Base-by-base conservation (phyloP, 2,888 invertebrate species). In the Tortricodes alternella region DNA sequence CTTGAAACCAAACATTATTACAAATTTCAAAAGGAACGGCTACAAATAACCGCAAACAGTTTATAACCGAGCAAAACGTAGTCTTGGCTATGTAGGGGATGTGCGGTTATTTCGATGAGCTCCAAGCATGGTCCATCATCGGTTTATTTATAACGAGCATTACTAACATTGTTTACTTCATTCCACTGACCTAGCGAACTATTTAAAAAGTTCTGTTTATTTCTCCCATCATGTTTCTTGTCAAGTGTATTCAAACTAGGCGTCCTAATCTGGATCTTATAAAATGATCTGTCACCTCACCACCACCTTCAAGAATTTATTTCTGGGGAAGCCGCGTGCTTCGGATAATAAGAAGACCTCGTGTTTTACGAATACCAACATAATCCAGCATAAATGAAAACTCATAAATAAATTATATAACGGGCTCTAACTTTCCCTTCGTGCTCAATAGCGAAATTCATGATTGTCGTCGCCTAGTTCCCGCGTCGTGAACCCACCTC, bases 131-230 rank as follows among this genome's bases (percentile, higher is more conserved):
- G 64, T 61, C 64, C 66, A 70, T 73, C 67, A 67, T 60, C 53
- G 59, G 44, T 60, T 71, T 82, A 82, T 81, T 80, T 76, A 76
- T 79, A 81, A 69, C 63, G 52, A 44, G 62, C 65, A 64, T 62
- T 63, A 62, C 64, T 64, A 62, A 56, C 55, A 62, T 62, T 66
- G 63, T 63, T 66, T 56, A 59, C 64, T 67, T 71, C 66, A 66
- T 78, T 80, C 80, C 77, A 81, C 82, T 83, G 82, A 81, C 83
- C 81, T 80, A 80, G 15, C 79, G 72, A 68, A 76, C 68, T 69
- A 37, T 44, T 35, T 13, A 15, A 21, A 32, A 38, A 44, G 37
- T 27, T 34, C 16, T 24, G 19, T 27, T 9, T 24, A 3, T 32
- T 34, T 23, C 29, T 39, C 34, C 18, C 41, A 34, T 23, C 32